These are phyloP conservation scores for Drosophila fuyamai DNA, from an alignment of 1,140 invertebrate genomes.

Conservation along the genomic window DNA sequence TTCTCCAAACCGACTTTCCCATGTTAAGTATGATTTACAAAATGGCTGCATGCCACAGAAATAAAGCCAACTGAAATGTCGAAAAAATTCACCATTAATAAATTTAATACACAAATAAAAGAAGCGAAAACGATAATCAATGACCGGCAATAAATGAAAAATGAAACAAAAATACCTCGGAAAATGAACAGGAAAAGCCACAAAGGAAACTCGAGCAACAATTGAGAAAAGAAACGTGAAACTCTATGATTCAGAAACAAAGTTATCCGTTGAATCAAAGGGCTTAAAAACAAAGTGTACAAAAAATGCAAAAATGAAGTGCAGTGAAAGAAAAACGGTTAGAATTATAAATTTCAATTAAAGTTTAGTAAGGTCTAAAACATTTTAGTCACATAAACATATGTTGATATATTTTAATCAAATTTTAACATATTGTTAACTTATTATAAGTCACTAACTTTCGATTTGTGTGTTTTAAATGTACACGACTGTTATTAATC, in stretches of 20 bases:
- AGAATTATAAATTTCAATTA: no score
- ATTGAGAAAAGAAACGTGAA: constrained; percentile 32
- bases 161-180: constrained; percentile 21
- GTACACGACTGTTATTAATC: neutral
- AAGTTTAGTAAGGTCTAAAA: no score
- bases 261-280: constrained; percentile 19
- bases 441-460: no score
- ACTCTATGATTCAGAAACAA: constrained; percentile 18
- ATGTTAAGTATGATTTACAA: constrained; percentile 60
- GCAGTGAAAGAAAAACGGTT: no score
- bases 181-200: constrained; percentile 19
- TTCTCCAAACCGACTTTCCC: neutral
- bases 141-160: constrained; percentile 34
- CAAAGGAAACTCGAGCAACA: constrained; percentile 42
- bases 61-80: constrained; percentile 34
- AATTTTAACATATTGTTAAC: no score
- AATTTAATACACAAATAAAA: constrained; percentile 55
- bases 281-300: neutral
- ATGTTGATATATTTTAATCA: no score
- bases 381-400: no score
- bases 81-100: constrained; percentile 45
- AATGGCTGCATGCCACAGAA: constrained; percentile 47
- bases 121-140: constrained; percentile 36
- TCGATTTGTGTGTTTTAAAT: no score
- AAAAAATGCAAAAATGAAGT: neutral